These are phyloP conservation scores for Xenopus laevis DNA, from an alignment of 2,113 vertebrate species.

Conservation along the genomic window DNA sequence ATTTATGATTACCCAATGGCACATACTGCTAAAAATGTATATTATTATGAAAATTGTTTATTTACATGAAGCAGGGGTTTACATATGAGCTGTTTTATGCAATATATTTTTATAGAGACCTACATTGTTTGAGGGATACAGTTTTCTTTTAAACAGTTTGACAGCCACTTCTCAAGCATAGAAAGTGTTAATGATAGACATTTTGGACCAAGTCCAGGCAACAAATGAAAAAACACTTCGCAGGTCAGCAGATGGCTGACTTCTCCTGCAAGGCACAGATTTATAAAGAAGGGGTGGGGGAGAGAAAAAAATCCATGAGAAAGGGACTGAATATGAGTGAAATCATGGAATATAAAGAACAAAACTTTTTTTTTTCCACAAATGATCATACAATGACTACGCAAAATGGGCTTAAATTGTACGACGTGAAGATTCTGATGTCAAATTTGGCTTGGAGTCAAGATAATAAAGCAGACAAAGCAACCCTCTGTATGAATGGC, in stretches of 20 bases:
- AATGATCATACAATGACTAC: slow-evolving; percentile 7
- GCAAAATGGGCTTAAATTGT: not conserved
- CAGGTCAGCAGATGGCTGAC: slow-evolving; percentile 46
- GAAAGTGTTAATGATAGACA: slow-evolving; percentile 44
- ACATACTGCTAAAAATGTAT: too few species aligned
- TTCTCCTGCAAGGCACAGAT: slow-evolving; percentile 42
- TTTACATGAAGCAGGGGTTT: too few species aligned
- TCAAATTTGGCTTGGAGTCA: not conserved
- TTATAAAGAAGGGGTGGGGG: slow-evolving; percentile 15
- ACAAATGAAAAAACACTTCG: slow-evolving; percentile 42
- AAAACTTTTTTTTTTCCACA: slow-evolving; percentile 10
- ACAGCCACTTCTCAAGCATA: not conserved
- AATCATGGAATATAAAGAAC: slow-evolving; percentile 14
- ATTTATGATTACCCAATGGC: too few species aligned
- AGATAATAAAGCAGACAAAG: not conserved
- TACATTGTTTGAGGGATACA: too few species aligned
- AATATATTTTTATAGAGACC: too few species aligned
- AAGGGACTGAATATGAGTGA: not conserved
- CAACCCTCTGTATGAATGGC: not conserved
- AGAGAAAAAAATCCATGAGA: not conserved
- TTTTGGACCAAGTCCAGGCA: slow-evolving; percentile 38
- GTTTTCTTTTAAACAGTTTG: too few species aligned
- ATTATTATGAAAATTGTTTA: too few species aligned
- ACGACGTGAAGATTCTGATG: not conserved
- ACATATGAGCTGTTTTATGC: too few species aligned